phyloP scores from a whole-genome alignment of 2,888 invertebrate genomes.

The Philonicus albiceps region DNA sequence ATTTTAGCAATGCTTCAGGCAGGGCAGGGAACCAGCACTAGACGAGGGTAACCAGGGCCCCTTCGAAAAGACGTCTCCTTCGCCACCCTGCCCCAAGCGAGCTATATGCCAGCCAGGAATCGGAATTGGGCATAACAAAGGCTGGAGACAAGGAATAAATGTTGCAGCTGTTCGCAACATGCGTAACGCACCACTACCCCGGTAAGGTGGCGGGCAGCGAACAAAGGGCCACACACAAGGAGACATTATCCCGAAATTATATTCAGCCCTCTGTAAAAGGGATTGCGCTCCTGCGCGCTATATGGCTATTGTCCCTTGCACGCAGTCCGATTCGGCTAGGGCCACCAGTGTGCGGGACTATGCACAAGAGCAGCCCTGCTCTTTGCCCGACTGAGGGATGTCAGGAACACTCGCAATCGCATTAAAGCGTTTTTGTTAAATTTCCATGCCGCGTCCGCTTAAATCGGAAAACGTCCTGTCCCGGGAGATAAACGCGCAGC shows the following conservation, averaged over 20 bases:
- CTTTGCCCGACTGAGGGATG: neutral
- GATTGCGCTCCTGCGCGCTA: constrained; percentile 29
- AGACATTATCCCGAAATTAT: constrained; percentile 26
- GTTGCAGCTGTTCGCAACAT: constrained; percentile 41
- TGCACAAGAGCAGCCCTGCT: neutral
- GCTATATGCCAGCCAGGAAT: neutral
- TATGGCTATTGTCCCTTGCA: constrained; percentile 26
- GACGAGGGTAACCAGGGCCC: neutral
- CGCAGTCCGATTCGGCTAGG: neutral
- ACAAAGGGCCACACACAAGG: constrained; percentile 2
- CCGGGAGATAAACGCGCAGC: neutral
- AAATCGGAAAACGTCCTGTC: neutral
- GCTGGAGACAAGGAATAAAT: neutral
- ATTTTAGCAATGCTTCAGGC: neutral
- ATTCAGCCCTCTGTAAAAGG: neutral
- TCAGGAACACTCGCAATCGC: neutral
- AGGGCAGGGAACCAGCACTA: neutral
- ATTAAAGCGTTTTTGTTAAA: neutral
- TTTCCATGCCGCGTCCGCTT: neutral
- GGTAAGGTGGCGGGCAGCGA: neutral
- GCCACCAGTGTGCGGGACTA: neutral
- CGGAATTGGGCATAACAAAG: neutral
- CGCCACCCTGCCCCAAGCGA: neutral
- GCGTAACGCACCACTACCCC: constrained; percentile 35
- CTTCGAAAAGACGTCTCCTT: neutral